phyloP scores from a whole-genome alignment of 2,888 invertebrate species.

The Atethmia centrago region DNA sequence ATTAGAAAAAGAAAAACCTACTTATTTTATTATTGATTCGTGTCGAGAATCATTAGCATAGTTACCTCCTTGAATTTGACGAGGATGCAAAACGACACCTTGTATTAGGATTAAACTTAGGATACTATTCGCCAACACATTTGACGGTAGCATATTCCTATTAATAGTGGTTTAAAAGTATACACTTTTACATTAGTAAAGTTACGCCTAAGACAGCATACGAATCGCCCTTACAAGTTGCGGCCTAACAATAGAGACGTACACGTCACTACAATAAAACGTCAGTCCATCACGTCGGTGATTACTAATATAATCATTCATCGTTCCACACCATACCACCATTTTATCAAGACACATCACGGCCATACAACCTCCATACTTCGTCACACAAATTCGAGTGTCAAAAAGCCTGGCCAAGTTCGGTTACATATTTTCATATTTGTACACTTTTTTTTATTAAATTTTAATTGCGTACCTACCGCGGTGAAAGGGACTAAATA shows the following conservation, averaged over 20 bases:
- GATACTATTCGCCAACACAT: not conserved
- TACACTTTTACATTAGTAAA: not conserved
- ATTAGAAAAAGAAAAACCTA: too few species aligned
- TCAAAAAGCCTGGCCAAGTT: conserved; percentile 46
- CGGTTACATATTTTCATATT: conserved; percentile 61
- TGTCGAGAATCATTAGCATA: too few species aligned
- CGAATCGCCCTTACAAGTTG: conserved; percentile 14
- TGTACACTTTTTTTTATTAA: conserved; percentile 71
- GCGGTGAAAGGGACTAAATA: conserved; percentile 77
- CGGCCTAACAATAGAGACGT: conserved; percentile 70
- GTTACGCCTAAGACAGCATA: not conserved
- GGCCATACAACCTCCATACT: conserved; percentile 15
- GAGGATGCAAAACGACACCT: too few species aligned
- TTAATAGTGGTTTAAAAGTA: not conserved
- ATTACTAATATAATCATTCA: conserved; percentile 75
- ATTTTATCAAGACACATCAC: conserved; percentile 65
- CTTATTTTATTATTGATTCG: too few species aligned
- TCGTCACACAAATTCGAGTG: conserved; percentile 5
- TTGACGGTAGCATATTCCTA: not conserved
- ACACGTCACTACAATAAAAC: conserved; percentile 62
- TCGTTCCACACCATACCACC: conserved; percentile 76
- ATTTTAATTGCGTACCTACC: conserved; percentile 75
- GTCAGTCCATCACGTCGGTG: conserved; percentile 66
- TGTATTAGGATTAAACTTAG: not conserved
- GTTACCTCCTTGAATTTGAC: too few species aligned